Base-by-base conservation (phyloP, 2,888 invertebrate genomes). In the Dicyrtomina minuta region DNA sequence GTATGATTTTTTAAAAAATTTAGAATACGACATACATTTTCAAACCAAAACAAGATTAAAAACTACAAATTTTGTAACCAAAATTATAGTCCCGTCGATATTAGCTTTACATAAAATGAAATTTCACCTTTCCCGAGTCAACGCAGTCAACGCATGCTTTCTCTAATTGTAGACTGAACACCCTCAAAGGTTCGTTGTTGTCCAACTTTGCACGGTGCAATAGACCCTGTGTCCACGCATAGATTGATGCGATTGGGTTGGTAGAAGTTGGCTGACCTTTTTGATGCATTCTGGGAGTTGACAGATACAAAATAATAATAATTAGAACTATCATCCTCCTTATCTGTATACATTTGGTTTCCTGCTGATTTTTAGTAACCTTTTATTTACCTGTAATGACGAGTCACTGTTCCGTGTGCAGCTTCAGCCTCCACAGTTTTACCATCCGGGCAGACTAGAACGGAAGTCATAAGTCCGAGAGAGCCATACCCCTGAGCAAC, bases 361-460 rank as follows among this genome's bases (percentile, higher is more conserved):
- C 22, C 8, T 41, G 12, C 22, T 39, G n/a, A 44, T 33, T 13
- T 53, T n/a, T 68, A 73, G n/a, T n/a, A n/a, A n/a, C n/a, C n/a
- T n/a, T n/a, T n/a, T n/a, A n/a, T n/a, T n/a, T n/a, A n/a, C n/a
- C 73, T 65, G 84, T 90, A 93, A 84, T 93, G 93, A 67, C 93
- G 86, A 10, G 93, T 93, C 70, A 94, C 93, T 5, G 94, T 94
- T 73, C 94, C 94, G 83, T 94, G 94, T 56, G 94, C 93, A 44
- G 94, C 94, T 83, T 94, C 94, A 0, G 93, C 88, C 84, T 94
- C 93, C 72, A 93, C 88, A 0, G 94, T 94, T 81, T 90, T 90
- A 26, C 90, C 90, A 82, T 90, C 93, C 0, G 93, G 93, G 81
- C 93, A 93, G 84, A 94, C 87, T 70, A 94, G 85, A 33, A 94